Percentiles rank a stretch among this genome's conserved stretches.
These are phyloP conservation scores for Drosophila parvula DNA, from an alignment of 1,140 invertebrate species.

Conservation along the genomic window DNA sequence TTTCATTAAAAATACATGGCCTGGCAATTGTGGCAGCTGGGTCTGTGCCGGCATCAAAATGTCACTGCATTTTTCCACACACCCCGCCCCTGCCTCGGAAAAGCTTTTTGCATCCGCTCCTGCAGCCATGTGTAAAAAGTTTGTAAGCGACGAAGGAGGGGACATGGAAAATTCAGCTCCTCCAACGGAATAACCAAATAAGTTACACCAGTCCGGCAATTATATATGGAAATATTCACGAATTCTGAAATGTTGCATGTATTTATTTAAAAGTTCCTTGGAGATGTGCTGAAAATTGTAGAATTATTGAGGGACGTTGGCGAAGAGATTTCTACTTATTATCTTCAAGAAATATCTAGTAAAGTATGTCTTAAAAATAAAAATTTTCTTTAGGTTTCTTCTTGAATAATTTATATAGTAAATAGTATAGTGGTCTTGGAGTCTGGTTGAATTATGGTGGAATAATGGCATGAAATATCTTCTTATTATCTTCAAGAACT, in stretches of 20 bases:
- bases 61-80: constrained; percentile 32
- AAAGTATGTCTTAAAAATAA: background rate
- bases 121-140: constrained; percentile 48
- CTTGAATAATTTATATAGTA: background rate
- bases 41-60: constrained; percentile 56
- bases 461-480: no score
- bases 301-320: background rate
- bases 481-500: no score
- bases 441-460: no score
- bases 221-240: constrained; percentile 70
- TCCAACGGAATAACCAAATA: constrained; percentile 47
- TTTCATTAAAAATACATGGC: constrained; percentile 74
- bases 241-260: constrained; percentile 8
- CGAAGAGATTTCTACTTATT: no score
- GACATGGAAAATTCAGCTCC: constrained; percentile 7
- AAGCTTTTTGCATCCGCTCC: constrained; percentile 56
- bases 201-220: constrained; percentile 64
- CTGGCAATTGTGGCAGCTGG: constrained; percentile 63
- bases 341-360: background rate
- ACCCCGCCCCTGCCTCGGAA: constrained; percentile 15
- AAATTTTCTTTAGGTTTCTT: background rate
- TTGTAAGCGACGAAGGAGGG: background rate
- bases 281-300: background rate
- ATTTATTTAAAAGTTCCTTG: constrained; percentile 10
- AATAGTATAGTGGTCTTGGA: no score